Conservation (phyloP, 2,113 vertebrate genomes). For the Hippotragus niger region DNA sequence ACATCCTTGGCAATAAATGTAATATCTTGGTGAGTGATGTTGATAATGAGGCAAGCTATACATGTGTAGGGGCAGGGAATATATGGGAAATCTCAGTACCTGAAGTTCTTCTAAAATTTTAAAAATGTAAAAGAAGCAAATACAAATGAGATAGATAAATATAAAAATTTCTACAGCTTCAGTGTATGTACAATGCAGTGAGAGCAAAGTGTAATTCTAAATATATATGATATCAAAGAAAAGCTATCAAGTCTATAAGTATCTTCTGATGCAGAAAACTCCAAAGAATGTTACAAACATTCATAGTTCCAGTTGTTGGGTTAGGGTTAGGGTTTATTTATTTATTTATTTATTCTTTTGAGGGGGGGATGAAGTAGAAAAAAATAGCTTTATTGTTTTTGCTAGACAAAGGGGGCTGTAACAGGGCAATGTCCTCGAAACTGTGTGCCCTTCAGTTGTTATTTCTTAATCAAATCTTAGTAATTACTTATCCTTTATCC, state of each 20-base stretch:
- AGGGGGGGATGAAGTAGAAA: neutral
- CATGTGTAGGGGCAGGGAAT: neutral
- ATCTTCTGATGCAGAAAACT: neutral
- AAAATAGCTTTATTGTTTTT: neutral
- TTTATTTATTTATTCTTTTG: neutral
- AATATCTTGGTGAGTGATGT: neutral
- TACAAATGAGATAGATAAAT: neutral
- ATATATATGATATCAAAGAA: neutral
- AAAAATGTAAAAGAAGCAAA: neutral
- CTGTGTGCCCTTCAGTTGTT: neutral
- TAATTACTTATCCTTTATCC: neutral
- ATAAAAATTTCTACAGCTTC: neutral
- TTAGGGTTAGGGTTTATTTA: neutral
- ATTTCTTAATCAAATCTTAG: neutral
- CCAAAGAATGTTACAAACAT: neutral
- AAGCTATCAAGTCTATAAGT: neutral
- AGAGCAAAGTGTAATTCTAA: neutral
- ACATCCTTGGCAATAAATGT: neutral
- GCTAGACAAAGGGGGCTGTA: neutral
- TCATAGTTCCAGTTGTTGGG: neutral
- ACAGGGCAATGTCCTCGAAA: neutral
- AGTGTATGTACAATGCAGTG: neutral
- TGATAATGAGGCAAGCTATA: neutral
- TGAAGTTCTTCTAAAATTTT: neutral
- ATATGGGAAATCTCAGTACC: neutral